Evolutionary conservation across 2,113 vertebrate genomes (phyloP).

Genomic region (Porphyrio hochstetteri): DNA sequence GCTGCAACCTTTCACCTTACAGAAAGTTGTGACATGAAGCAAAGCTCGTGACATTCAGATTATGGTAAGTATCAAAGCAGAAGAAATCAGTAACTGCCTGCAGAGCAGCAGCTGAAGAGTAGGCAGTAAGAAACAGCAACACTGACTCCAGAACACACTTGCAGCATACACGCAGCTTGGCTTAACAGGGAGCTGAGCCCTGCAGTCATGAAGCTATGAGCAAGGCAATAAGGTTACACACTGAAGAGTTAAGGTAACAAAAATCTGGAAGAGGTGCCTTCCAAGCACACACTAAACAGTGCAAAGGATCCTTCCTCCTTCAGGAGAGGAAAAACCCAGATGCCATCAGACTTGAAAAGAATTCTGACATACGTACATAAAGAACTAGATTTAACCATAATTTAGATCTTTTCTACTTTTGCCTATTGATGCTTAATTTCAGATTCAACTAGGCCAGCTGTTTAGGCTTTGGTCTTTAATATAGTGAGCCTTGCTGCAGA

Average conservation of each 20-base stretch:
- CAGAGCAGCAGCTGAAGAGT: background rate
- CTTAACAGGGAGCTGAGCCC: background rate
- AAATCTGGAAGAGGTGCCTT: background rate
- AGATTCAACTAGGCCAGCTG: background rate
- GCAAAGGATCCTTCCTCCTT: background rate
- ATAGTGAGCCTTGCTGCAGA: accelerated
- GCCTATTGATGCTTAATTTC: background rate
- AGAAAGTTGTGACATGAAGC: background rate
- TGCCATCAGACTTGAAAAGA: background rate
- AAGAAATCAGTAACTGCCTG: background rate
- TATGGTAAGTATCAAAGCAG: background rate
- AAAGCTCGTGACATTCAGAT: background rate
- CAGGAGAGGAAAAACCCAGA: background rate
- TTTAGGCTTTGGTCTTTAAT: background rate
- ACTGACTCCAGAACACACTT: background rate
- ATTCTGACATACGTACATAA: background rate
- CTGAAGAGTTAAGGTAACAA: background rate
- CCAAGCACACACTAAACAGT: background rate
- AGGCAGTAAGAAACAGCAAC: background rate
- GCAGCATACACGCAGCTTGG: background rate
- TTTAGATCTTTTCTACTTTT: background rate
- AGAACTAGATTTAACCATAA: background rate
- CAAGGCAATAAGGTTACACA: background rate
- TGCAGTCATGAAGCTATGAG: background rate
- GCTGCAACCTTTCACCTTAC: background rate